Conservation (phyloP, 2,797 vertebrate genomes). For the Poecilia picta region DNA sequence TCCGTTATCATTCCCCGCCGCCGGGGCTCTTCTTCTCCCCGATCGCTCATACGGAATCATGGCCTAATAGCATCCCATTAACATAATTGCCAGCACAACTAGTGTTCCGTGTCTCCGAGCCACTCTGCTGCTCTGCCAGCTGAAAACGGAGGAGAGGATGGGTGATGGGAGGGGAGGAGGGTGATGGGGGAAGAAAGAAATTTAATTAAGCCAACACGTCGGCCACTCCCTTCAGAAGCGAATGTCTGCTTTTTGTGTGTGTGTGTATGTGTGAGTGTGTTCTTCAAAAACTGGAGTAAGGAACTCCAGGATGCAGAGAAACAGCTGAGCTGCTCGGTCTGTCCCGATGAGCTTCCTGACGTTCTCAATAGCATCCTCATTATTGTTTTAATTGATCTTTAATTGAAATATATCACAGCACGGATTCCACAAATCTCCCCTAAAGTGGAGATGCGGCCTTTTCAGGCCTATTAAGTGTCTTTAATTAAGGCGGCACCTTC, state of each 20-base stretch:
- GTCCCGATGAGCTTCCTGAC: slow-evolving; percentile 86
- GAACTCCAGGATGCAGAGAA: slow-evolving; percentile 67
- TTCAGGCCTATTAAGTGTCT: slow-evolving; percentile 98
- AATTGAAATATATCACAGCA: slow-evolving; percentile 99
- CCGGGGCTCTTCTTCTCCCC: slow-evolving; percentile 94
- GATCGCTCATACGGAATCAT: slow-evolving; percentile 95
- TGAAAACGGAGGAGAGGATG: slow-evolving; percentile 60
- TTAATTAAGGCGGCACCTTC: slow-evolving; percentile 97
- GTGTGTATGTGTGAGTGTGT: background rate
- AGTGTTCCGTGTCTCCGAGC: slow-evolving; percentile 95
- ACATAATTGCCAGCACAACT: slow-evolving; percentile 98
- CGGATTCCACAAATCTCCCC: slow-evolving; percentile 96
- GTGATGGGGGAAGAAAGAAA: slow-evolving; percentile 34
- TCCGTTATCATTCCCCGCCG: slow-evolving; percentile 91
- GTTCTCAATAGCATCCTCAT: slow-evolving; percentile 98
- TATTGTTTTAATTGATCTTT: slow-evolving; percentile 99
- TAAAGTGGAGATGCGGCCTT: slow-evolving; percentile 95
- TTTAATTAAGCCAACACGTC: slow-evolving; percentile 72
- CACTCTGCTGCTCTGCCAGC: slow-evolving; percentile 90
- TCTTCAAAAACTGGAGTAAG: slow-evolving; percentile 26
- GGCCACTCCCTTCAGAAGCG: slow-evolving; percentile 61
- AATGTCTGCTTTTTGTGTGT: slow-evolving; percentile 42
- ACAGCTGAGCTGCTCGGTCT: slow-evolving; percentile 50
- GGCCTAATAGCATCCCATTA: slow-evolving; percentile 99
- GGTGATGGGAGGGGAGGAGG: slow-evolving; percentile 29